These are phyloP conservation scores for Rhagoletis zephyria DNA, from an alignment of 1,140 invertebrate species.

Conservation along the genomic window DNA sequence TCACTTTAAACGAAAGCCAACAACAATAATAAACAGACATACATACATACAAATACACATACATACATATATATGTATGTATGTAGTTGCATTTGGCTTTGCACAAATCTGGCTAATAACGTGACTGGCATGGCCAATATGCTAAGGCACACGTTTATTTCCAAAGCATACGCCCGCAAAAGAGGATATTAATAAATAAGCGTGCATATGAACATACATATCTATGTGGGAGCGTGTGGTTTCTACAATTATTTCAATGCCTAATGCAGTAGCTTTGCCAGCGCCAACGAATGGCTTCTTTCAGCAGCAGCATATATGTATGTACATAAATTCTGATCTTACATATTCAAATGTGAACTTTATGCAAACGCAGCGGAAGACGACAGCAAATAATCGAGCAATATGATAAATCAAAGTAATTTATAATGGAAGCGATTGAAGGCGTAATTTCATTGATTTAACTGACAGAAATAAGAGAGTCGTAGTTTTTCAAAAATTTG, in stretches of 20 bases:
- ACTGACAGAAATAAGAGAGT: not conserved
- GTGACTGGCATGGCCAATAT: constrained; percentile 31
- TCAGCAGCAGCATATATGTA: not conserved
- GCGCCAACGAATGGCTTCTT: not conserved
- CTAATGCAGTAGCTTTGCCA: constrained; percentile 2
- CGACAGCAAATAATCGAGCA: constrained; percentile 13
- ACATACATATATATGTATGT: not conserved
- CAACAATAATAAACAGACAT: not conserved
- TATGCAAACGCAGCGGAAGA: constrained; percentile 39
- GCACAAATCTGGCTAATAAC: constrained; percentile 51
- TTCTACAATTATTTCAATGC: not conserved
- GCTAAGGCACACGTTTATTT: constrained; percentile 40
- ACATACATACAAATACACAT: not conserved
- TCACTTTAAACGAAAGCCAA: constrained; percentile 25
- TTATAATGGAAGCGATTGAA: constrained; percentile 33
- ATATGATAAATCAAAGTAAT: constrained; percentile 46
- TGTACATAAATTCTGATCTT: not conserved
- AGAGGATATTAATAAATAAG: constrained; percentile 37
- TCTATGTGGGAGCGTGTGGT: too few species aligned
- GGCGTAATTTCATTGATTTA: constrained; percentile 29
- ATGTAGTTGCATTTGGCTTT: constrained; percentile 48
- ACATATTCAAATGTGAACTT: constrained; percentile 19
- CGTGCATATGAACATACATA: not conserved
- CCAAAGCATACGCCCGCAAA: not conserved
- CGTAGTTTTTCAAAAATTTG: too few species aligned